A percentile compares a stretch with the other conserved stretches of the same genome.
These are phyloP conservation scores for Caenorhabditis uteleia DNA, from an alignment of 2,888 invertebrate genomes.

Conservation along the genomic window DNA sequence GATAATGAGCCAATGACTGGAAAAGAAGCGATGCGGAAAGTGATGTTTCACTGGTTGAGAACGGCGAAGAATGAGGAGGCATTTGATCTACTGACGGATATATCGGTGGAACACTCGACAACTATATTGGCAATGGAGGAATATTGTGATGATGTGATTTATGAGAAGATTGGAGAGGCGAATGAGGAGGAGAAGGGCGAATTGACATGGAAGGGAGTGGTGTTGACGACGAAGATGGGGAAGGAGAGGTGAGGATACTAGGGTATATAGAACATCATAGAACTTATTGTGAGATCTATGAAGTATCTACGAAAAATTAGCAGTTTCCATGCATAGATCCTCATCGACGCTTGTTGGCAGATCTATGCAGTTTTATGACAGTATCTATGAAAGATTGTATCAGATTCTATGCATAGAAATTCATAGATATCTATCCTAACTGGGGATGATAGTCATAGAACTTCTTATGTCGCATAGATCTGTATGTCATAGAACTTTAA, in stretches of 20 bases:
- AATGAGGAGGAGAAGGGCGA: constrained; percentile 1
- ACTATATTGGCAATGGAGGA: constrained; percentile 3
- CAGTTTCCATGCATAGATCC: no score
- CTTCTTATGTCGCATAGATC: no score
- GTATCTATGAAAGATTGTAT: no score
- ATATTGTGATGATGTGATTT: constrained; percentile 30
- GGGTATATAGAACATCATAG: no score
- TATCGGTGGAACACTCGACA: background rate
- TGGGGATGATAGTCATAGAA: no score
- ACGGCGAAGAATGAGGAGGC: constrained; percentile 12
- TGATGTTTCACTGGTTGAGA: constrained; percentile 24
- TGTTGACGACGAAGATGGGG: constrained; percentile 25
- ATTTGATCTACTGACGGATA: constrained; percentile 28
- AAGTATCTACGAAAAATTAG: no score
- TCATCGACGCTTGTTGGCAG: no score
- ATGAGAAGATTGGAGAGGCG: constrained; percentile 6
- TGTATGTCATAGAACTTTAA: no score
- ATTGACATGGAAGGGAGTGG: constrained; percentile 29
- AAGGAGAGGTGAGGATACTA: constrained; percentile 22
- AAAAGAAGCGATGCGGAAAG: constrained; percentile 8
- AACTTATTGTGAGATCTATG: no score
- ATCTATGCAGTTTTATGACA: no score
- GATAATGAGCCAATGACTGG: constrained; percentile 1
- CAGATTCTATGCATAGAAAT: no score
- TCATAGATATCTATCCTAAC: no score